phyloP scores from a whole-genome alignment of 2,888 invertebrate genomes.

The Rugalucina vietnamica region DNA sequence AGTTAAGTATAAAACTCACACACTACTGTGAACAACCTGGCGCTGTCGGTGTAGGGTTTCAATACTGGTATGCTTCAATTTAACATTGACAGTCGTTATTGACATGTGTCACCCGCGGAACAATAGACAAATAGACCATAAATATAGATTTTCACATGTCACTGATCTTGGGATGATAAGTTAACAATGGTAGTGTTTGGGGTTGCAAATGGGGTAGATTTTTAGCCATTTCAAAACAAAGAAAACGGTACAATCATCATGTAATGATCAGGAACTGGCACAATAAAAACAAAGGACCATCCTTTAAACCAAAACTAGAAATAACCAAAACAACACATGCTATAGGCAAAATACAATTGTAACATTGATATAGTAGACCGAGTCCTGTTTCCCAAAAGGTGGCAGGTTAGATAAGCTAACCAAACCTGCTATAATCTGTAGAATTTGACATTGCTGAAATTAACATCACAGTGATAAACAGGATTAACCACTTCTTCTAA shows the following conservation, averaged over 20 bases:
- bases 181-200: background rate
- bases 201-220: background rate
- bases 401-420: no score
- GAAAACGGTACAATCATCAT: background rate
- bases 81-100: slow-evolving; percentile 48
- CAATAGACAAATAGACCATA: slow-evolving; percentile 5
- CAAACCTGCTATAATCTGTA: no score
- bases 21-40: background rate
- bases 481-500: background rate
- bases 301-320: background rate
- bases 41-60: background rate
- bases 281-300: background rate
- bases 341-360: background rate
- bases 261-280: background rate
- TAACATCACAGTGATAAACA: no score
- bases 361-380: background rate
- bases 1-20: no score
- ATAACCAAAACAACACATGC: background rate
- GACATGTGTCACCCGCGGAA: slow-evolving; percentile 48
- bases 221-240: no score
- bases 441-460: no score
- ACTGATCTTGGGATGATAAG: background rate
- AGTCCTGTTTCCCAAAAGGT: background rate
- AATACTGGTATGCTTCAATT: background rate
- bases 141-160: slow-evolving; percentile 7